Base-by-base conservation (phyloP, 2,888 invertebrate species). In the Abscondita cerata region DNA sequence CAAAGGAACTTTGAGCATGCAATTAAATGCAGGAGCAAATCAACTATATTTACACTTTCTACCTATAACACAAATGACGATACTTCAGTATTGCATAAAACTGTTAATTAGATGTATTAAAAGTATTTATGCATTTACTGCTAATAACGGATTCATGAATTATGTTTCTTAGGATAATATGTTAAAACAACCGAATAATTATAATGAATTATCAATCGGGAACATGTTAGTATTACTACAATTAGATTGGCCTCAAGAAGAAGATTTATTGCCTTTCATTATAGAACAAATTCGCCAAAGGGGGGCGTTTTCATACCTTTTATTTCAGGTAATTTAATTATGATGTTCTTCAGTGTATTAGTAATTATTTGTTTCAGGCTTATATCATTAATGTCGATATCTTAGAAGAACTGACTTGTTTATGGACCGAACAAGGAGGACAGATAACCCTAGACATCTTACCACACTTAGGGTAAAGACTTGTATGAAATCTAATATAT, bases 361-460 rank as follows among this genome's bases (percentile, higher is more conserved):
- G 2, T 25, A 25, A 25, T 25, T 25, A 25, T 52, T 38, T 59
- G 34, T 75, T 75, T 62, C 69, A 79, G 72, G 81, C 86, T 62
- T 96, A 94, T 75, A 86, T 96, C 9, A 89, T 94, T 69, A 90
- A 92, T 73, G 90, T 93, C 53, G 96, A 96, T 80, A 90, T 96
- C 69, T 83, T 97, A 66, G 96, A 96, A 81, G 95, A 96, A 79
- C 85, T 97, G 62, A 91, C 92, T 71, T 92, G 87, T 76, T 83
- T 93, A 65, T 91, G 91, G 90, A 91, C 93, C 67, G 87, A 89
- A 70, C 90, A 91, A 72, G 92, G 91, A 9, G 94, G 92, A 44
- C 89, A 89, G 74, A 83, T 93, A 55, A 87, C 86, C 9, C 83
- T 94, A 62, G 93, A 93, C 73, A 89, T 94, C 67, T 81, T 91